A percentile compares a stretch with the other conserved stretches of the same genome.
These are phyloP conservation scores for Volucella inanis DNA, from an alignment of 2,888 invertebrate species.

Conservation along the genomic window DNA sequence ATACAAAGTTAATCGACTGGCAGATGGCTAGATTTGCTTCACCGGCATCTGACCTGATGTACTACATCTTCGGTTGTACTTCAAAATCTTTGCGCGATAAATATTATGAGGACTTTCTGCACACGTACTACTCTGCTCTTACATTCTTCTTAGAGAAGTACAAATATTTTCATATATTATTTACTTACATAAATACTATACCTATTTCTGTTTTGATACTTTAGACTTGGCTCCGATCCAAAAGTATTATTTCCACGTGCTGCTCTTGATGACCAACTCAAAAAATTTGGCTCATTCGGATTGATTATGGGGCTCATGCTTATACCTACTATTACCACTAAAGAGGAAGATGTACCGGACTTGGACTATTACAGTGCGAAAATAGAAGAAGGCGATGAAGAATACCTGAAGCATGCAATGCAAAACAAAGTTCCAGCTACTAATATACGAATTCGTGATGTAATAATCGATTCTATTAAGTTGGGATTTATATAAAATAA, in stretches of 20 bases:
- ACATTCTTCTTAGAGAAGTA: slow-evolving; percentile 77
- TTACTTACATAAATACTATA: background rate
- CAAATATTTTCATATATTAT: too few species aligned
- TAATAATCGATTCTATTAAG: slow-evolving; percentile 78
- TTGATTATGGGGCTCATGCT: slow-evolving; percentile 79
- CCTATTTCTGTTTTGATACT: background rate
- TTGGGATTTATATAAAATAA: slow-evolving; percentile 76
- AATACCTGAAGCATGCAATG: slow-evolving; percentile 12
- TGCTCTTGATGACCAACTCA: slow-evolving; percentile 75
- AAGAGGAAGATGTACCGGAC: slow-evolving; percentile 79
- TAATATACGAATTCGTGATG: slow-evolving; percentile 78
- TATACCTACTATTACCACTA: slow-evolving; percentile 79
- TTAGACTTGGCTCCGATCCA: slow-evolving; percentile 78
- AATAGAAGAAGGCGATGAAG: slow-evolving; percentile 76
- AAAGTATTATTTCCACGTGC: slow-evolving; percentile 76
- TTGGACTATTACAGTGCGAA: slow-evolving; percentile 79
- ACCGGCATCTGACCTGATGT: slow-evolving; percentile 80
- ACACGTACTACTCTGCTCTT: slow-evolving; percentile 78
- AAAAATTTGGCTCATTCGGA: slow-evolving; percentile 65
- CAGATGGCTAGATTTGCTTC: slow-evolving; percentile 80
- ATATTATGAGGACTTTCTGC: slow-evolving; percentile 77
- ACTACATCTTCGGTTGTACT: slow-evolving; percentile 80
- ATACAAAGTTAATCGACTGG: slow-evolving; percentile 80
- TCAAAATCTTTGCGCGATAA: slow-evolving; percentile 77
- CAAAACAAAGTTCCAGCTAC: background rate